Evolutionary conservation across 1,140 invertebrate species (phyloP).

Genomic region (Eueides isabella): DNA sequence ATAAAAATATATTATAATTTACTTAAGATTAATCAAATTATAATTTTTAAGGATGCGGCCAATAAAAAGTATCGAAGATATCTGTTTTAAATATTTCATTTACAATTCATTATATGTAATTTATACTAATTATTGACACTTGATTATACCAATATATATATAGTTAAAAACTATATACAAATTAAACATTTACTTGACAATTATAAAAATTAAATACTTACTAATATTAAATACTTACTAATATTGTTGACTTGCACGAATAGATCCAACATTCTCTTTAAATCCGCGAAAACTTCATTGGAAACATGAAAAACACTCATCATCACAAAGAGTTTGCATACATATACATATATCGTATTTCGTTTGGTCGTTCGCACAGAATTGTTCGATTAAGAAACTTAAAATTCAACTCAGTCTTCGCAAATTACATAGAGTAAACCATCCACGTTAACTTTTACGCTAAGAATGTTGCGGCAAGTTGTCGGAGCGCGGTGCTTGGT

Average conservation of each 20-base stretch:
- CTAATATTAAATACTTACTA: slow-evolving; percentile 60
- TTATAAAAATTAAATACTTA: slow-evolving; percentile 23
- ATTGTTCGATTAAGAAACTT: slow-evolving; percentile 61
- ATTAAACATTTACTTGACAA: not conserved
- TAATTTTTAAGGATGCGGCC: not conserved
- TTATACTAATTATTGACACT: no score
- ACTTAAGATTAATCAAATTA: not conserved
- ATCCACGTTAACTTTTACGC: slow-evolving; percentile 80
- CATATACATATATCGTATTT: slow-evolving; percentile 48
- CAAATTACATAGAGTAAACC: slow-evolving; percentile 82
- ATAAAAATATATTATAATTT: not conserved
- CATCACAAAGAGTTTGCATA: slow-evolving; percentile 39
- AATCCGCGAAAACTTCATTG: slow-evolving; percentile 49
- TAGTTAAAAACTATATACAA: no score
- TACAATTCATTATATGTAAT: not conserved
- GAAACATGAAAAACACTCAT: slow-evolving; percentile 61
- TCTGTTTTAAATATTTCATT: not conserved
- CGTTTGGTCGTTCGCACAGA: slow-evolving; percentile 66
- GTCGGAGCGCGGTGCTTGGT: slow-evolving; percentile 64
- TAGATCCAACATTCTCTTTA: slow-evolving; percentile 56
- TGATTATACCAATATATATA: no score
- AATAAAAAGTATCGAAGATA: not conserved
- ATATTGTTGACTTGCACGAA: slow-evolving; percentile 58
- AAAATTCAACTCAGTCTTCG: slow-evolving; percentile 67
- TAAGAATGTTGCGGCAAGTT: slow-evolving; percentile 80